A percentile compares a stretch with the other conserved stretches of the same genome.
These are phyloP conservation scores for Peromyscus maniculatus DNA, from an alignment of 2,113 vertebrate species.

Conservation along the genomic window DNA sequence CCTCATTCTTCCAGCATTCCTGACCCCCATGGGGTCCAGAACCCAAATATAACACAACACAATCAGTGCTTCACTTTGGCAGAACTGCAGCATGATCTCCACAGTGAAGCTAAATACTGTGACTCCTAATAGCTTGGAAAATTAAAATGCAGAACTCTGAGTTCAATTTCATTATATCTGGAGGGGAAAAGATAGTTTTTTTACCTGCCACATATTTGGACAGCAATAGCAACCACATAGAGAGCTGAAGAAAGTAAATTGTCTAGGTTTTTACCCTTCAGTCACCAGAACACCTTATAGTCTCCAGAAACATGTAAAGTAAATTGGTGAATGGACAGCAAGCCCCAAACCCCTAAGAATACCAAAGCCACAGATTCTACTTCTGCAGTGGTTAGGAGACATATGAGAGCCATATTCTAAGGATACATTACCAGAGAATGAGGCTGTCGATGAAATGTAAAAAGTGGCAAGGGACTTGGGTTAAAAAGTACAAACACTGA, in stretches of 20 bases:
- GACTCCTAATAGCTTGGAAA: neutral
- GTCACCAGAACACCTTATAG: conserved; percentile 3
- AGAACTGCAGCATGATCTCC: conserved; percentile 37
- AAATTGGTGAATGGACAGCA: conserved; percentile 10
- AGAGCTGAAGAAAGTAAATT: conserved; percentile 54
- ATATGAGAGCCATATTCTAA: conserved; percentile 21
- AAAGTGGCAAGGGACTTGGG: conserved; percentile 68
- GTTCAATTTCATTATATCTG: neutral
- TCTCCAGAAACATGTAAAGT: neutral
- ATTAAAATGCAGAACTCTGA: conserved; percentile 43
- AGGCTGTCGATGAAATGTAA: conserved; percentile 61
- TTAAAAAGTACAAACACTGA: conserved; percentile 79
- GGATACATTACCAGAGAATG: conserved; percentile 10
- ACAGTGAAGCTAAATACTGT: conserved; percentile 59
- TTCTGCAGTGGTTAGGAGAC: neutral
- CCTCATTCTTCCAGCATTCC: conserved; percentile 42
- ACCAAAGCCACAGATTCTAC: conserved; percentile 15
- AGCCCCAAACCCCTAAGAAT: conserved; percentile 12
- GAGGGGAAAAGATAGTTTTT: neutral
- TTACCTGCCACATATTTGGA: conserved; percentile 10
- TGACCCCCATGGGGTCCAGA: conserved; percentile 53
- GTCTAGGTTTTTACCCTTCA: conserved; percentile 28
- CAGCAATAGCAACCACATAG: conserved; percentile 28
- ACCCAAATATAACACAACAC: conserved; percentile 53
- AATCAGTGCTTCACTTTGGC: conserved; percentile 52